A percentile compares a stretch with the other conserved stretches of the same genome.
These are phyloP conservation scores for Lycaena phlaeas DNA, from an alignment of 2,888 invertebrate species.

Conservation along the genomic window DNA sequence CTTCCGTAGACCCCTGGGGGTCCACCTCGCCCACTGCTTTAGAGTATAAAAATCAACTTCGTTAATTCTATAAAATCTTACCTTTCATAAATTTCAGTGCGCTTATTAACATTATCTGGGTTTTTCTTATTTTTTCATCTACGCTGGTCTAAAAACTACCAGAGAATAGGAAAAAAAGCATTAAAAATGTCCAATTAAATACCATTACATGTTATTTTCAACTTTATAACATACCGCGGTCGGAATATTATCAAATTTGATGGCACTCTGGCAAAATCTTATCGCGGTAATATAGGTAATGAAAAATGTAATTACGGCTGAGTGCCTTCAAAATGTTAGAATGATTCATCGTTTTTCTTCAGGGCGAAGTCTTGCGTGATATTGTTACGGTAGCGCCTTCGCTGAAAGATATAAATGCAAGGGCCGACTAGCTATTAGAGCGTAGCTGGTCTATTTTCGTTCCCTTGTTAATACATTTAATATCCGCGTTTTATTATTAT, in stretches of 20 bases:
- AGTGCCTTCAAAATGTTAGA: conserved; percentile 16
- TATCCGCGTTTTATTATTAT: conserved; percentile 1
- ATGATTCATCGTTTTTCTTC: conserved; percentile 20
- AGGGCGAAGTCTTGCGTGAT: conserved; percentile 18
- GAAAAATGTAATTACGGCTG: conserved; percentile 20
- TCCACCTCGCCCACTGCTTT: no score
- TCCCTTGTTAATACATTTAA: background rate
- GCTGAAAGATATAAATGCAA: conserved; percentile 18
- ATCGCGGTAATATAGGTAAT: conserved; percentile 18
- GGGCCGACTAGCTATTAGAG: conserved; percentile 16
- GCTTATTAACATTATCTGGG: no score
- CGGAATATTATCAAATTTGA: conserved; percentile 7
- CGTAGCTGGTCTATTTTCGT: conserved; percentile 28
- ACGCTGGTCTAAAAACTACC: no score
- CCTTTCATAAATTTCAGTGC: no score
- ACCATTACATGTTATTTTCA: no score
- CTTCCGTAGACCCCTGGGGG: no score
- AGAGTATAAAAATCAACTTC: no score
- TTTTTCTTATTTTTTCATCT: no score
- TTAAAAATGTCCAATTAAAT: no score
- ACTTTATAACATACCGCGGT: no score
- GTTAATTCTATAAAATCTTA: no score
- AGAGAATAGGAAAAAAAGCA: no score
- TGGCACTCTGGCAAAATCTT: conserved; percentile 10
- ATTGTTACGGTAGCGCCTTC: conserved; percentile 16